Conservation (phyloP, 2,113 vertebrate genomes). For the Hemiprocne comata region DNA sequence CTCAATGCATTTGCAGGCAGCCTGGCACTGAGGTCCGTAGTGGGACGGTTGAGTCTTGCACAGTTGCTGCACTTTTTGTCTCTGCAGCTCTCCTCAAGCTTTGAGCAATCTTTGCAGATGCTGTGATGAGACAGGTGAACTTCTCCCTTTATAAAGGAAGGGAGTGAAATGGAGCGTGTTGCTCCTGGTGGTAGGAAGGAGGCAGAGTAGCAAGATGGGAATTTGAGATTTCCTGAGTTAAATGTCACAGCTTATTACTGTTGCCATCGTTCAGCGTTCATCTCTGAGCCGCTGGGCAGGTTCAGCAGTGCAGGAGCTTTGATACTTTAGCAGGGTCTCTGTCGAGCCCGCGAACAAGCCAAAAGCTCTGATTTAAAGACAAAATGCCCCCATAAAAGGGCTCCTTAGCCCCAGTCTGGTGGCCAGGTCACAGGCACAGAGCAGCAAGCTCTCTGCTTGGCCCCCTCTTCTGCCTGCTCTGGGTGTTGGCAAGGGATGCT, state of each 20-base stretch:
- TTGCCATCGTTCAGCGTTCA: neutral
- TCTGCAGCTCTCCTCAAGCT: neutral
- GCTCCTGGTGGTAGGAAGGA: conserved; percentile 3
- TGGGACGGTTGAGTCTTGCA: neutral
- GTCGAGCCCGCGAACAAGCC: neutral
- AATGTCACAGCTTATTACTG: neutral
- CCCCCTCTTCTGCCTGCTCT: neutral
- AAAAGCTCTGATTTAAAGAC: neutral
- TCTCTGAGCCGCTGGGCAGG: neutral
- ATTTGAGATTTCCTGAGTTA: conserved; percentile 27
- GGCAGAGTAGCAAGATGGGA: conserved; percentile 30
- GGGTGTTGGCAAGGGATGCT: neutral
- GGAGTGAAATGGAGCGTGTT: neutral
- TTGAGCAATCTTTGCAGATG: neutral
- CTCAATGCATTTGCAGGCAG: neutral
- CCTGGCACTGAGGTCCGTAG: neutral
- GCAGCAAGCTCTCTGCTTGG: neutral
- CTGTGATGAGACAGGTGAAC: neutral
- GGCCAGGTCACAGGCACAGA: neutral
- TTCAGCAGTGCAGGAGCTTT: neutral
- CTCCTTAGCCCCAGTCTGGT: neutral
- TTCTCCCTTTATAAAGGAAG: neutral
- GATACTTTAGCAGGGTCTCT: neutral
- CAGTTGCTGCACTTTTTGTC: neutral
- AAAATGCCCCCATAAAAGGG: neutral